phyloP scores from a whole-genome alignment of 1,140 invertebrate species.

The Xylocopa sonorina region DNA sequence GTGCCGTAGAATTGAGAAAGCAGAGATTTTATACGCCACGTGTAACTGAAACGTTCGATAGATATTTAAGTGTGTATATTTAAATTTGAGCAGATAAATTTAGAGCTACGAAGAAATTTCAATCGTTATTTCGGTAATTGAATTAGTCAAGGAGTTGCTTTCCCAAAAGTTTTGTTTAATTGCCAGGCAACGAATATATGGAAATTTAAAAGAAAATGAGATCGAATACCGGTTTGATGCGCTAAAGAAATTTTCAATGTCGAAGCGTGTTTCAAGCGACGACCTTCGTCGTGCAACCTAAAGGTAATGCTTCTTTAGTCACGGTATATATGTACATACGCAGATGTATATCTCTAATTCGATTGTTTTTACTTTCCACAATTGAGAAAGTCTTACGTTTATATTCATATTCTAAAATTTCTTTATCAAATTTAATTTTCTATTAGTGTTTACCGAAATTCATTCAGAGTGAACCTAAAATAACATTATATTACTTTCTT shows the following conservation, averaged over 20 bases:
- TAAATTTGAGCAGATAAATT: slow-evolving; percentile 15
- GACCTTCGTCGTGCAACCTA: slow-evolving; percentile 37
- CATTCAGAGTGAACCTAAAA: not conserved
- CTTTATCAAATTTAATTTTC: not conserved
- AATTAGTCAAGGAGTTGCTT: not conserved
- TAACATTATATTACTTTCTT: not conserved
- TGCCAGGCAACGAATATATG: not conserved
- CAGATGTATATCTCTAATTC: too few species aligned
- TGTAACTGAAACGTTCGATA: not conserved
- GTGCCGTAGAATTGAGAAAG: not conserved
- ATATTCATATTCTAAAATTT: not conserved
- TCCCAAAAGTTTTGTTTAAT: not conserved
- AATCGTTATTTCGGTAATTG: slow-evolving; percentile 37
- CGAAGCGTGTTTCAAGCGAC: slow-evolving; percentile 23
- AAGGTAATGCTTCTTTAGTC: slow-evolving; percentile 27
- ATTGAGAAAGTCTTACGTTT: not conserved
- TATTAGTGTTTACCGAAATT: slow-evolving; percentile 1
- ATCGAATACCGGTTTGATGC: slow-evolving; percentile 35
- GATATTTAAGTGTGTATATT: not conserved
- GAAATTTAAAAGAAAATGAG: slow-evolving; percentile 33
- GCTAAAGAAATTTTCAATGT: slow-evolving; percentile 38
- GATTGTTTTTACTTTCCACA: slow-evolving; percentile 3
- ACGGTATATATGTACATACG: not conserved
- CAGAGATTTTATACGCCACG: not conserved
- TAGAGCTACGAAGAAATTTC: slow-evolving; percentile 16